phyloP scores from a whole-genome alignment of 2,797 vertebrate species.

The Coracias cyanogaster region DNA sequence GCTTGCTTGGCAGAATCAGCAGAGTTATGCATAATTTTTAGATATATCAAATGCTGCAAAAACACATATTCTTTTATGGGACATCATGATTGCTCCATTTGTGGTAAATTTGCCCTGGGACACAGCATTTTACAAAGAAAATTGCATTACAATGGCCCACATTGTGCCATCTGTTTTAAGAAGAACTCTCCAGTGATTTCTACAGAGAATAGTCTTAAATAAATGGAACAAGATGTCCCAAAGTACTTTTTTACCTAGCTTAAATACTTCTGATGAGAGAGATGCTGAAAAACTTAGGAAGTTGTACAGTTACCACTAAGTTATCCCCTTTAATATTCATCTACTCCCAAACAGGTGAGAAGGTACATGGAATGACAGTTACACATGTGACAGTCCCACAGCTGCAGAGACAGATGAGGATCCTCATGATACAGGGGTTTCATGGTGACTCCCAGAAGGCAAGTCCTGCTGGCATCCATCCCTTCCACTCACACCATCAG shows the following conservation, averaged over 20 bases:
- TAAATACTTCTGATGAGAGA: slow-evolving; percentile 2
- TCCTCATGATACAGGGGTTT: accelerated
- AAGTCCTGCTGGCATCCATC: neutral
- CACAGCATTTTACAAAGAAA: slow-evolving; percentile 59
- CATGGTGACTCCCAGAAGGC: accelerated
- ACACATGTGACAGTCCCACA: accelerated
- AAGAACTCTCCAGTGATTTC: slow-evolving; percentile 36
- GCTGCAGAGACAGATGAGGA: neutral
- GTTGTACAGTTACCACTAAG: neutral
- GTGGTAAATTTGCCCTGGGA: slow-evolving; percentile 48
- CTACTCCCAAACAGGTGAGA: neutral
- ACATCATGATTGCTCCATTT: slow-evolving; percentile 52
- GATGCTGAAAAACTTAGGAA: neutral
- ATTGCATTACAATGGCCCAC: slow-evolving; percentile 49
- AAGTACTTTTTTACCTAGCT: slow-evolving; percentile 27
- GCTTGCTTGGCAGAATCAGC: neutral
- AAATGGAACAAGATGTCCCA: slow-evolving; percentile 45
- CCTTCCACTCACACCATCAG: neutral
- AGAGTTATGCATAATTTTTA: slow-evolving; percentile 23
- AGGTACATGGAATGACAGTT: neutral
- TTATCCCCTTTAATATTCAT: neutral
- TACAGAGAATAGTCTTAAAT: neutral
- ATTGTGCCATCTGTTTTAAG: slow-evolving; percentile 51
- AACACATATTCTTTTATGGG: slow-evolving; percentile 22
- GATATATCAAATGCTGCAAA: slow-evolving; percentile 42